phyloP scores from a whole-genome alignment of 1,140 invertebrate genomes.

The Maniola jurtina region DNA sequence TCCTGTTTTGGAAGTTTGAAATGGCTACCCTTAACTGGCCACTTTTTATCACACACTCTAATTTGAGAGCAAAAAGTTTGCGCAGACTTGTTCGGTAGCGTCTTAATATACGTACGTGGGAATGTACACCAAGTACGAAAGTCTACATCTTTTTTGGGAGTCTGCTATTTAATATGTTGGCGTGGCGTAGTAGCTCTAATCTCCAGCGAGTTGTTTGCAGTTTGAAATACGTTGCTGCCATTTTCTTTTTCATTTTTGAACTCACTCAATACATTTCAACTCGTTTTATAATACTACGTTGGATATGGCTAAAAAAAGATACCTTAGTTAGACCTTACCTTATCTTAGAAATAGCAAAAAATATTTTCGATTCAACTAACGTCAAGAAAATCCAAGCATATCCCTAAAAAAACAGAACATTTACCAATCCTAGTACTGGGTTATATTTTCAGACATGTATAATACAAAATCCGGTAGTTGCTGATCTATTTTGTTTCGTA shows the following conservation, averaged over 20 bases:
- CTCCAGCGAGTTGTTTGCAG: constrained; percentile 8
- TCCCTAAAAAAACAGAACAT: too few relatives aligned
- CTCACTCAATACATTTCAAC: too few relatives aligned
- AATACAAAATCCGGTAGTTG: constrained; percentile 36
- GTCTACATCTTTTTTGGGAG: constrained; percentile 26
- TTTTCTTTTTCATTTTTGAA: not conserved
- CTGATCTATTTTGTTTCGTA: constrained; percentile 54
- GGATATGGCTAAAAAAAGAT: too few relatives aligned
- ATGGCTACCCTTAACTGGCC: not conserved
- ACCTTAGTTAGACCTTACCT: too few relatives aligned
- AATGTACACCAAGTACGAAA: constrained; percentile 12
- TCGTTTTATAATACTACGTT: too few relatives aligned
- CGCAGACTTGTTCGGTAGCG: constrained; percentile 29
- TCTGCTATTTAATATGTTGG: constrained; percentile 35
- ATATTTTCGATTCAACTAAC: too few relatives aligned
- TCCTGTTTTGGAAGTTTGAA: not conserved
- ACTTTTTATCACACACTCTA: constrained; percentile 14
- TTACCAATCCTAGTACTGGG: too few relatives aligned
- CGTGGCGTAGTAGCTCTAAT: constrained; percentile 21
- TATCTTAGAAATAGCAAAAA: too few relatives aligned
- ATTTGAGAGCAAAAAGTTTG: constrained; percentile 12
- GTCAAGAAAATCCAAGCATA: too few relatives aligned
- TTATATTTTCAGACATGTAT: not conserved
- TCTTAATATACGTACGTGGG: constrained; percentile 9
- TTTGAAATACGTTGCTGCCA: not conserved